Evolutionary conservation across 1,140 invertebrate species (phyloP), one percentile per base, ranked within the genome.

Genomic region (Pygmarrhopalites habei): DNA sequence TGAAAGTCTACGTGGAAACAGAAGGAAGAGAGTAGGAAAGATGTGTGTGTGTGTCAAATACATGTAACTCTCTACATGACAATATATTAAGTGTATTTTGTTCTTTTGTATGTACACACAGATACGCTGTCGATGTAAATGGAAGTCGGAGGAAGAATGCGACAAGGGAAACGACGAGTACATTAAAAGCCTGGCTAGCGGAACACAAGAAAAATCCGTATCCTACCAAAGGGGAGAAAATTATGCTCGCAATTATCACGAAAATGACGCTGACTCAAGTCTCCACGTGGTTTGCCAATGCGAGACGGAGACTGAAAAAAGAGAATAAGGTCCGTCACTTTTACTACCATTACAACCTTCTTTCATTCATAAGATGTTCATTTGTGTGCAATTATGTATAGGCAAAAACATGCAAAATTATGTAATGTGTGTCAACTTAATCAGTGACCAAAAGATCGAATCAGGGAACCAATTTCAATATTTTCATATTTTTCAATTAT

Each of bases 121-220:
- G 90, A 71, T 93, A 92, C 74, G 89, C 88, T 62, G 88, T 93
- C 85, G 89, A 92, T 76, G 79, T 92, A 62, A 92, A 92, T 72
- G 89, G 89, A 1, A 88, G 90, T 23, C 80, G 94, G 72, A 80
- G 95, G 68, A 98, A 98, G 81, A 98, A 98, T 79, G 95, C 95
- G 23, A 98, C 95, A 23, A 78, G 95, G 59, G 95, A 98, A 78
- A 97, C 94, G 23, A 98, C 95, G 25, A 93, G 89, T 75, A 96
- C 94, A 2, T 78, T 98, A 12, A 98, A 98, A 77, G 80, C 81
- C 81, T 96, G 95, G 96, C 77, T 96, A 81, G 70, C 85, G 85
- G 74, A 97, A 86, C 80, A 88, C 35, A 71, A 67, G 57, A 71
- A 71, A 47, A 85, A 85, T 72, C 83, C 83, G 10, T 85, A 85